Base-by-base conservation (phyloP, 2,888 invertebrate species). In the Sturmia bella region DNA sequence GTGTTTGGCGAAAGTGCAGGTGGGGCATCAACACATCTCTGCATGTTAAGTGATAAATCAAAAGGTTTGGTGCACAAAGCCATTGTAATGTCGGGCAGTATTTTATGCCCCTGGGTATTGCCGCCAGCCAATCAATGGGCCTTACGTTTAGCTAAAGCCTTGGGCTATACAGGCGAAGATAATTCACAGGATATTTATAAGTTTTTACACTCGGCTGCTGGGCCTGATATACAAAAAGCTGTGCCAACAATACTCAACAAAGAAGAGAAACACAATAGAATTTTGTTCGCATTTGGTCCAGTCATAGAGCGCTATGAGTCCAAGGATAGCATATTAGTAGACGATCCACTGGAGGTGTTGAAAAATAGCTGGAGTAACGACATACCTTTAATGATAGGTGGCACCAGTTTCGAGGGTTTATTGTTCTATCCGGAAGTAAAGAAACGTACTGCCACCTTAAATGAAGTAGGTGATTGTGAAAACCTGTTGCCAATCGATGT, bases 1-100 rank as follows among this genome's bases (percentile, higher is more conserved):
- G 84, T 92, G 0, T 92, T 92, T 84, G 92, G 92, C 0, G 92
- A 92, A 83, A 92, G 92, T 85, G 92, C 92, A 3, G 92, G 92
- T 6, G 92, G 89, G 11, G 91, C 91, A 4, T 90, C 92, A 0
- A 91, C 91, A 0, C 91, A 92, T 85, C 88, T 90, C 45, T 87
- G 92, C n/a, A 85, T 92, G 52, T 83, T 92, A 2, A 92, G 92
- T 1, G 91, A 91, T 6, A 89, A 91, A 80, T 89, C 92, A 0
- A 91, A 91, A 85, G 89, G 88, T 2, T 83, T 90, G 3, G 84
- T 91, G 43, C 87, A 90, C 83, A 89, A 88, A 80, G 89, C 87
- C 1, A 89, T 91, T 17, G 61, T 88, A 1, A 90, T 90, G 90
- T 91, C 90, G 1, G 90, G 90, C 19, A 87, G 85, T 43, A 86